phyloP scores from a whole-genome alignment of 2,888 invertebrate species.

The Lepeophtheirus nordmannii region DNA sequence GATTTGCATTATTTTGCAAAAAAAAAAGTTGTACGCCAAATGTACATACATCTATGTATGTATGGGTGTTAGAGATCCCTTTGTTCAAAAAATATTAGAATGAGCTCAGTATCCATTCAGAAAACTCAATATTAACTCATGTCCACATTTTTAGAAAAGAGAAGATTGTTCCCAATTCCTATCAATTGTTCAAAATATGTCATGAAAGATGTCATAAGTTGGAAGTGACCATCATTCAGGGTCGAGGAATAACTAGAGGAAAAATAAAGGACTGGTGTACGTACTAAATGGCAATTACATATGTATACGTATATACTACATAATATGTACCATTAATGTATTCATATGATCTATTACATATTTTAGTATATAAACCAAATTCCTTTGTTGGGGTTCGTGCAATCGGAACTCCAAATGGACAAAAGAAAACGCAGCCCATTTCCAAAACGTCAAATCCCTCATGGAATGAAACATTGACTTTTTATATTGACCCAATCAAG shows the following conservation, averaged over 20 bases:
- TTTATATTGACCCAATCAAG: slow-evolving; percentile 33
- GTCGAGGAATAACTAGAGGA: slow-evolving; percentile 21
- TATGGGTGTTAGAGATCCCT: too few species aligned
- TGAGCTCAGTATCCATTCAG: too few species aligned
- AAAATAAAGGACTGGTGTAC: slow-evolving; percentile 25
- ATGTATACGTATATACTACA: not conserved
- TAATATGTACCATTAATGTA: not conserved
- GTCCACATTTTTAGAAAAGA: not conserved
- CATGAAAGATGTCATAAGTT: slow-evolving; percentile 11
- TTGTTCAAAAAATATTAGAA: too few species aligned
- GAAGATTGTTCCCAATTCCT: not conserved
- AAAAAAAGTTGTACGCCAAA: too few species aligned
- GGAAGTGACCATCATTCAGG: slow-evolving; percentile 11
- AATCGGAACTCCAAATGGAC: slow-evolving; percentile 30
- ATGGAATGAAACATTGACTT: slow-evolving; percentile 36
- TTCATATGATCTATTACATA: not conserved
- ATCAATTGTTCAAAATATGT: slow-evolving; percentile 16
- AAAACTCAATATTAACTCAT: too few species aligned
- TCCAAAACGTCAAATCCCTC: slow-evolving; percentile 34
- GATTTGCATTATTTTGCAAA: too few species aligned
- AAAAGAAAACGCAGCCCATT: slow-evolving; percentile 32
- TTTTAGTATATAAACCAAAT: not conserved
- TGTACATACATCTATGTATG: too few species aligned
- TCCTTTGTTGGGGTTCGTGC: not conserved
- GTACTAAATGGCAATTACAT: not conserved